Evolutionary conservation across 1,140 invertebrate genomes (phyloP).

Genomic region (Lepidurus couesii): DNA sequence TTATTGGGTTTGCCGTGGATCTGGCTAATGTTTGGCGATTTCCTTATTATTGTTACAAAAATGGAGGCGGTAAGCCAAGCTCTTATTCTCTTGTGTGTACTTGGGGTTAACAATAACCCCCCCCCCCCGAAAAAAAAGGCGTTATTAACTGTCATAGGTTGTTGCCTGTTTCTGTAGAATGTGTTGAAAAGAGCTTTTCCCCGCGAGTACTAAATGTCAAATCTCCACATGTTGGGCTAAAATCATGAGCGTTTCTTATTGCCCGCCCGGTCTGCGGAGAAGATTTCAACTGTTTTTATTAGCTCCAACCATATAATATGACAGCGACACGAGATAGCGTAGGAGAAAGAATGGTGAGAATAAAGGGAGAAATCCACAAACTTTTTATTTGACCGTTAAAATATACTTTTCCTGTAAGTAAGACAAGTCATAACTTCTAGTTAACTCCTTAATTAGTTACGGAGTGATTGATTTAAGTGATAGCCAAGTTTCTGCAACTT

Average conservation of each 20-base stretch:
- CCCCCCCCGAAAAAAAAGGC: not conserved
- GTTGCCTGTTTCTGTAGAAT: not conserved
- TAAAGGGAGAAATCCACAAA: not conserved
- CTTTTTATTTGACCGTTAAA: not conserved
- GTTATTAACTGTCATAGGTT: not conserved
- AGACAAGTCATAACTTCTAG: conserved; percentile 5
- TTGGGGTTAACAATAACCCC: not conserved
- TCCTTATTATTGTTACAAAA: conserved; percentile 52
- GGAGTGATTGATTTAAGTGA: not conserved
- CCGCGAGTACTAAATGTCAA: conserved; percentile 3
- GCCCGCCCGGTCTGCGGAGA: not conserved
- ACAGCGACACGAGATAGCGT: not conserved
- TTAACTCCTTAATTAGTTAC: conserved; percentile 9
- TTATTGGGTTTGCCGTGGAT: conserved; percentile 87
- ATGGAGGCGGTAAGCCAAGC: conserved; percentile 49
- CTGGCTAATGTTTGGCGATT: conserved; percentile 79
- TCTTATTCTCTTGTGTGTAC: not conserved
- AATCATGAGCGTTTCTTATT: not conserved
- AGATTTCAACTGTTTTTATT: not conserved
- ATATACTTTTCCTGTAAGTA: not conserved
- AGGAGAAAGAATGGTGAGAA: not conserved
- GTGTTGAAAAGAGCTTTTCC: not conserved
- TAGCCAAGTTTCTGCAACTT: not conserved
- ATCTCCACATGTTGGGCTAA: not conserved
- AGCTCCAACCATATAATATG: not conserved